These are phyloP conservation scores for Rhinella marina DNA, from an alignment of 2,797 vertebrate species.

Conservation along the genomic window DNA sequence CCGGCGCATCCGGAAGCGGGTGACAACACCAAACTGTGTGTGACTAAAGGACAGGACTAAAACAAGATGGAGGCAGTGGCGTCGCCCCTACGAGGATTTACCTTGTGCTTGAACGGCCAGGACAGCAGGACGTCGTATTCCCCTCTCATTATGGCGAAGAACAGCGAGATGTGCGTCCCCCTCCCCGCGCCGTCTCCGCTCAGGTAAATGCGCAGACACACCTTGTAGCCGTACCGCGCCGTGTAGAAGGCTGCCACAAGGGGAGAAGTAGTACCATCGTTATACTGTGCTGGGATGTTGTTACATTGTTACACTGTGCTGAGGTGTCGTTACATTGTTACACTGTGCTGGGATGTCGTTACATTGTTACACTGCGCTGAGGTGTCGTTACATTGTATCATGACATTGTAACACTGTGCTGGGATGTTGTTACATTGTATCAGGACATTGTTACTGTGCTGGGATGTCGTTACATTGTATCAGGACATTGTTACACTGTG, in stretches of 20 bases:
- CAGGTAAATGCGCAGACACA: conserved; percentile 82
- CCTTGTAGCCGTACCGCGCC: conserved; percentile 81
- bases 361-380: too few relatives aligned
- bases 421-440: too few relatives aligned
- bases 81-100: conserved; percentile 58
- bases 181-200: conserved; percentile 81
- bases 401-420: too few relatives aligned
- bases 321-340: background rate
- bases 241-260: conserved; percentile 82
- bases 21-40: too few relatives aligned
- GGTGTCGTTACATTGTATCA: too few relatives aligned
- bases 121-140: conserved; percentile 81
- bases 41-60: too few relatives aligned
- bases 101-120: conserved; percentile 87
- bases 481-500: too few relatives aligned
- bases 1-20: too few relatives aligned
- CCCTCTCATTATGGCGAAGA: conserved; percentile 85
- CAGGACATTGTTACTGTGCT: too few relatives aligned
- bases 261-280: background rate
- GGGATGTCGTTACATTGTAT: too few relatives aligned
- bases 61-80: background rate
- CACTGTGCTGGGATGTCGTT: background rate
- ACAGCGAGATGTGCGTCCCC: conserved; percentile 83
- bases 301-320: too few relatives aligned
- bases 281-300: background rate